Percentiles rank a stretch among this genome's conserved stretches.
phyloP scores from a whole-genome alignment of 2,888 invertebrate species.

The Ischnura elegans region DNA sequence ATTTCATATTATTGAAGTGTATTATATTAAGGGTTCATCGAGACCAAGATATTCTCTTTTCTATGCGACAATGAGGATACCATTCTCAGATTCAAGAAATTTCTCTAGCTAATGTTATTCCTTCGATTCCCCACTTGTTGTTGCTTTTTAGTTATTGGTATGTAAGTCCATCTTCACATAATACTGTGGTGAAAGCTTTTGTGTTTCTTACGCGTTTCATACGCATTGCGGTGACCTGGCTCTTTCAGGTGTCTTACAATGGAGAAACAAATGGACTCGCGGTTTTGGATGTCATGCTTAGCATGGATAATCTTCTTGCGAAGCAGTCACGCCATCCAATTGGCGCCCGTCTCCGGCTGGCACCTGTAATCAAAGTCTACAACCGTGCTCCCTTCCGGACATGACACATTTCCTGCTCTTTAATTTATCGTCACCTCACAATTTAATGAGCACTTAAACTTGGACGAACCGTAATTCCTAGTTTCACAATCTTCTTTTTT shows the following conservation, averaged over 20 bases:
- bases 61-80: background rate
- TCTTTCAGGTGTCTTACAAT: background rate
- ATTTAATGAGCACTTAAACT: background rate
- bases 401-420: background rate
- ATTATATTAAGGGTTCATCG: no score
- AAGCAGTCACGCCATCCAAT: conserved; percentile 27
- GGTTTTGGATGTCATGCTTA: background rate
- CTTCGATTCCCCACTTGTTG: no score
- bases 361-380: background rate
- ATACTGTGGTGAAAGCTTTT: background rate
- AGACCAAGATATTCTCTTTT: no score
- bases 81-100: background rate
- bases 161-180: background rate
- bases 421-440: background rate
- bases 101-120: background rate
- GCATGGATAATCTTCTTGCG: background rate
- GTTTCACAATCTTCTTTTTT: background rate
- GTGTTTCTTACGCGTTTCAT: background rate
- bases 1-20: no score
- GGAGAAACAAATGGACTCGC: background rate
- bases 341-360: conserved; percentile 8
- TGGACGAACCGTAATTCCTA: background rate
- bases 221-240: background rate
- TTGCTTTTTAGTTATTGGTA: no score
- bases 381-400: background rate